Conservation (phyloP, 2,888 invertebrate species). For the Dysmachus trigonus region DNA sequence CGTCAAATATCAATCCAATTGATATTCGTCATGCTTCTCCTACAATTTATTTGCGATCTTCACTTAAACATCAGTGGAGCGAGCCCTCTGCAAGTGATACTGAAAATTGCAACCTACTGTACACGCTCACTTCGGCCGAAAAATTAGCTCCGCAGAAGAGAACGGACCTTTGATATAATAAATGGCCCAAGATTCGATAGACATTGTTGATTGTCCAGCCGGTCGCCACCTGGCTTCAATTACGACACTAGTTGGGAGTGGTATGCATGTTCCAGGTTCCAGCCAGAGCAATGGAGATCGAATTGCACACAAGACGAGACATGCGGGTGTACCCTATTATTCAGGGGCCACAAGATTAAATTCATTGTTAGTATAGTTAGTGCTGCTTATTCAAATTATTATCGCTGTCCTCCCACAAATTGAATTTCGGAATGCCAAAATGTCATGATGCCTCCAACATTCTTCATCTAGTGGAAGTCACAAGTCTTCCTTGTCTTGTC, state of each 20-base stretch:
- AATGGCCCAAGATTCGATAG: slow-evolving; percentile 42
- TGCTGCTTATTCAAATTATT: neutral
- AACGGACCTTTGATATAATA: slow-evolving; percentile 35
- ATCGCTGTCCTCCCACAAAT: neutral
- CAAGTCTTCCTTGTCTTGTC: neutral
- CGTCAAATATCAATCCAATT: neutral
- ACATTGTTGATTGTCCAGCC: slow-evolving; percentile 44
- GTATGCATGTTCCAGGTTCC: slow-evolving; percentile 3
- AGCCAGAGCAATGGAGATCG: slow-evolving; percentile 20
- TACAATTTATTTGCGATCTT: slow-evolving; percentile 19
- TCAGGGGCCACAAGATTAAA: neutral
- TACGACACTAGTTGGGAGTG: slow-evolving; percentile 40
- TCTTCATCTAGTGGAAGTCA: neutral
- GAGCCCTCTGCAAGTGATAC: slow-evolving; percentile 2
- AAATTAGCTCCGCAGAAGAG: slow-evolving; percentile 7
- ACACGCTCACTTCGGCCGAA: neutral
- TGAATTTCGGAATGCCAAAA: neutral
- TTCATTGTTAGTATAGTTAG: neutral
- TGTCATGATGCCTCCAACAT: neutral
- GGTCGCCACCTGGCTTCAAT: slow-evolving; percentile 44
- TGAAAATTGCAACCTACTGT: slow-evolving; percentile 2
- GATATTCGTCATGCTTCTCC: neutral
- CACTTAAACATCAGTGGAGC: neutral
- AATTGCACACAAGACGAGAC: slow-evolving; percentile 36
- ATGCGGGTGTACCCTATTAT: slow-evolving; percentile 16